Percentiles rank a stretch among this genome's conserved stretches.
Evolutionary conservation across 1,140 invertebrate species (phyloP).

Genomic region (Radopholus similis): DNA sequence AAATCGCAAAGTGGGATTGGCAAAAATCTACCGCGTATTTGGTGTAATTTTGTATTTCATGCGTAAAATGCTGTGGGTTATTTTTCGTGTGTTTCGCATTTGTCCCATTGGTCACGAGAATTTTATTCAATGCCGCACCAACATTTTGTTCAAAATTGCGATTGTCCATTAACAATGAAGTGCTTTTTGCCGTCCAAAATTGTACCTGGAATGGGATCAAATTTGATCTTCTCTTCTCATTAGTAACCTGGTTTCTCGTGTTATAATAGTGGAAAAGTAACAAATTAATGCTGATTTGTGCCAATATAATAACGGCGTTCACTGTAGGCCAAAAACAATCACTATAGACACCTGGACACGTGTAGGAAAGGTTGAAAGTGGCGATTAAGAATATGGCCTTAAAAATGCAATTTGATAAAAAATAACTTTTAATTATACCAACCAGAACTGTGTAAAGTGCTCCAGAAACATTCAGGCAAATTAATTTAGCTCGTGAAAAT

Average conservation of each 20-base stretch:
- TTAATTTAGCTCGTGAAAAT: background rate
- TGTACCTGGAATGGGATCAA: constrained; percentile 22
- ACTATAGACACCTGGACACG: constrained; percentile 35
- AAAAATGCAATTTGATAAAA: background rate
- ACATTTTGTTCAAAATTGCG: background rate
- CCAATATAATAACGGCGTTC: constrained; percentile 30
- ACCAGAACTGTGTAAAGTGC: constrained; percentile 3
- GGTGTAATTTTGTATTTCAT: background rate
- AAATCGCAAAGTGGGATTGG: background rate
- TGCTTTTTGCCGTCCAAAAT: constrained; percentile 45
- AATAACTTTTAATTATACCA: background rate
- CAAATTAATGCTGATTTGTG: constrained; percentile 30
- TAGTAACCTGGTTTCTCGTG: constrained; percentile 33
- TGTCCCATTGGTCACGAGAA: background rate
- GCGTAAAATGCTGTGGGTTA: background rate
- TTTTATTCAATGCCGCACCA: background rate
- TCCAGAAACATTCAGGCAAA: background rate
- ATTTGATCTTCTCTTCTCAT: background rate
- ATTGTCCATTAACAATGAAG: constrained; percentile 18
- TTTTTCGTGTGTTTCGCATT: background rate
- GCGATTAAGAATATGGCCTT: constrained; percentile 28
- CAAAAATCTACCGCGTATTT: background rate
- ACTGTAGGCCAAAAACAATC: constrained; percentile 23
- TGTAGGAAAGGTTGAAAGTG: constrained; percentile 34
- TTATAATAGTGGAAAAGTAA: constrained; percentile 44